Evolutionary conservation across 2,113 vertebrate genomes (phyloP), one percentile per base, ranked within the genome.

Genomic region (Gymnocephalus cernua): DNA sequence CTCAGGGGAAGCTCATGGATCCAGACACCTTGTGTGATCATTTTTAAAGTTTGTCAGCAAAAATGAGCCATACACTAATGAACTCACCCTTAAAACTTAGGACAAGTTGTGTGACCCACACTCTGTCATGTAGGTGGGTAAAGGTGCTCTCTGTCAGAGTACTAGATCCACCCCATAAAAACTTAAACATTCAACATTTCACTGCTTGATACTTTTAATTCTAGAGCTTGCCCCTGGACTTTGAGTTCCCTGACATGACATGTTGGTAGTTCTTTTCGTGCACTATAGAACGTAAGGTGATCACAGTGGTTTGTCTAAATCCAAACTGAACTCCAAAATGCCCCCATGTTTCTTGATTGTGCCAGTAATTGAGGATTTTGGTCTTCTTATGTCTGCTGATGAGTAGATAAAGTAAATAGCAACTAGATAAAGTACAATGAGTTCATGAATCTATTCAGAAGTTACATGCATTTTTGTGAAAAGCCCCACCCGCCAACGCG

Each of bases 1-100:
- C 9, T 59, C 41, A 10, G 53, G 25, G 53, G 63, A 21, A 59
- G 32, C 41, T 38, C 27, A 59, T 59, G 44, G 53, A 29, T 61
- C 56, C 11, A 51, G 75, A 69, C 56, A 51, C 65, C n/a, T 68
- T 68, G 10, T 38, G 54, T 68, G 44, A 51, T 62, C 23, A 69
- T 61, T 65, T 56, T 29, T 29, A 76, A 65, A 41, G 25, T 32
- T 27, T 69, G 64, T 78, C 56, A 69, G 65, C n/a, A 51, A 6
- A 38, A 47, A 78, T 59, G 64, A 78, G 76, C 4, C 1, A 1
- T 16, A 41, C 56, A 45, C 35, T n/a, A 54, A 54, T 41, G 54
- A 77, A 23, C 4, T 69, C 65, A 59, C 45, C 9, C 32, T 61
- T 15, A 41, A 13, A 29, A 45, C 44, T 29, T 54, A 64, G 50